phyloP scores from a whole-genome alignment of 92 coral and sea anemone genomes.

The Epizoanthus stellaris region DNA sequence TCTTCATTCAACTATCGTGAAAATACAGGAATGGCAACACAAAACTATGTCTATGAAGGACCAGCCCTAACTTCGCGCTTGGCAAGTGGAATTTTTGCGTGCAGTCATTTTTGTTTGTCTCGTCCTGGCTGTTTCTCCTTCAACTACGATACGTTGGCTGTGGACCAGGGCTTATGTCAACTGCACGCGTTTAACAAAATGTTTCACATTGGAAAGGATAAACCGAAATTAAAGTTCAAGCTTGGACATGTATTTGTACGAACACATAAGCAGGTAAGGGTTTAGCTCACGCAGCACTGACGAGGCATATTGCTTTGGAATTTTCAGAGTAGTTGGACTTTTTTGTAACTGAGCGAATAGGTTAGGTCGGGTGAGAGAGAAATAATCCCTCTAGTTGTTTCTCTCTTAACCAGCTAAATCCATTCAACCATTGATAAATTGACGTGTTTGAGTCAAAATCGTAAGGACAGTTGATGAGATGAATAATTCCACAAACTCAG shows the following conservation, averaged over 20 bases:
- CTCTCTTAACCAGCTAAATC: too few species aligned
- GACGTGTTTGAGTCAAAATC: too few species aligned
- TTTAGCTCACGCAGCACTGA: too few species aligned
- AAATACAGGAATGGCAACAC: constrained; percentile 16
- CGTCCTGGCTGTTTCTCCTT: constrained; percentile 20
- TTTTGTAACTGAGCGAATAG: too few species aligned
- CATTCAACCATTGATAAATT: too few species aligned
- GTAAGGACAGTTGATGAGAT: too few species aligned
- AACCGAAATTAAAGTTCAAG: not conserved
- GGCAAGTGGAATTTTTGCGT: constrained; percentile 19
- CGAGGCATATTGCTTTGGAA: too few species aligned
- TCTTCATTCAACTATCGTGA: not conserved
- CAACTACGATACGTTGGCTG: constrained; percentile 16
- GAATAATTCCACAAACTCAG: too few species aligned
- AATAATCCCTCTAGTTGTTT: too few species aligned
- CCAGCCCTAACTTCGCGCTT: not conserved
- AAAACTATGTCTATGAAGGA: constrained; percentile 22
- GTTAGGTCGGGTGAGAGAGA: too few species aligned
- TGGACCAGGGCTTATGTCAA: constrained; percentile 12
- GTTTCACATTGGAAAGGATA: not conserved
- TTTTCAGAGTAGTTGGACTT: too few species aligned
- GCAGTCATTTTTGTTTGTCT: constrained; percentile 31
- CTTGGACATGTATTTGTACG: constrained; percentile 26
- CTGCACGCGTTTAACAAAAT: constrained; percentile 18
- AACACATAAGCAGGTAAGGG: constrained; percentile 13